Evolutionary conservation across 2,797 vertebrate genomes (phyloP).

Genomic region (Oryzias dopingdopingensis): DNA sequence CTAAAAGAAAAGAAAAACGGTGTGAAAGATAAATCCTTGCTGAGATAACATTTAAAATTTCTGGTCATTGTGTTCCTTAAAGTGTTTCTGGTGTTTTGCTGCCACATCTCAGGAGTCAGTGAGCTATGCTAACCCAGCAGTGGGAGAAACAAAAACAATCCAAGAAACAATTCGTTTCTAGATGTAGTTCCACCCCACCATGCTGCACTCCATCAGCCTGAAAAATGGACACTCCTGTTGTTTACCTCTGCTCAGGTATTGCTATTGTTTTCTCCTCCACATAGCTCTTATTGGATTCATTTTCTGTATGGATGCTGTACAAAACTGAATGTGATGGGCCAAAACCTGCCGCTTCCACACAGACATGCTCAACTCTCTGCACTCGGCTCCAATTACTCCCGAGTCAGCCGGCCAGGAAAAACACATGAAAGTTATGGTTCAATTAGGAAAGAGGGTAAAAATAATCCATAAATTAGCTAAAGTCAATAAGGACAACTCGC

Average conservation of each 20-base stretch:
- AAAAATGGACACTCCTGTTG: slow-evolving; percentile 36
- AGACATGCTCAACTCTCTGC: slow-evolving; percentile 32
- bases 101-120: background rate
- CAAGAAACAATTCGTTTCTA: slow-evolving; percentile 11
- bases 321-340: slow-evolving; percentile 36
- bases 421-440: slow-evolving; percentile 70
- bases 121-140: slow-evolving; percentile 16
- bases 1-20: too few relatives aligned
- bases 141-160: slow-evolving; percentile 27
- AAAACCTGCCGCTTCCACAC: slow-evolving; percentile 31
- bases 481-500: slow-evolving; percentile 77
- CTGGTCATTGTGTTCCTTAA: too few relatives aligned
- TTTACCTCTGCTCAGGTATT: slow-evolving; percentile 32
- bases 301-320: slow-evolving; percentile 34
- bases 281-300: slow-evolving; percentile 26
- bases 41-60: too few relatives aligned
- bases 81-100: too few relatives aligned
- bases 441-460: slow-evolving; percentile 73
- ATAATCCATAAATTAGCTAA: slow-evolving; percentile 78
- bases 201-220: slow-evolving; percentile 40
- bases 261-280: slow-evolving; percentile 19
- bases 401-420: slow-evolving; percentile 41
- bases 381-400: slow-evolving; percentile 55
- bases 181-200: slow-evolving; percentile 29
- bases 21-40: too few relatives aligned